Evolutionary conservation across 2,797 vertebrate species (phyloP).

Genomic region (Urophycis tenuis): DNA sequence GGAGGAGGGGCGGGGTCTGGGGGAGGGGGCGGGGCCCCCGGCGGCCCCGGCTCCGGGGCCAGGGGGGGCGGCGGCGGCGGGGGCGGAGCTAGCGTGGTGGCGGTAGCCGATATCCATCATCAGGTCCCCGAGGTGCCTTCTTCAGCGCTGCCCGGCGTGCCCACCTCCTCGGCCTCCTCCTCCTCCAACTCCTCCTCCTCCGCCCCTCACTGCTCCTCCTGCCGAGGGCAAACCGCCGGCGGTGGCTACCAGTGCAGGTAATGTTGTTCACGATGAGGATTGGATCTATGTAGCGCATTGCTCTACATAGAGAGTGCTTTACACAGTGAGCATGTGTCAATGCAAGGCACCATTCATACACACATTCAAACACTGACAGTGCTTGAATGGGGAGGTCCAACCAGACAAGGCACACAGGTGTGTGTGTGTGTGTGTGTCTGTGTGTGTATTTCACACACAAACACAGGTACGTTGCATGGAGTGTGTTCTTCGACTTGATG

Average conservation of each 20-base stretch:
- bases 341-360: no score
- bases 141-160: constrained; percentile 60
- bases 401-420: no score
- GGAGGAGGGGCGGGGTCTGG: constrained; percentile 39
- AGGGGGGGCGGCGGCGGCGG: constrained; percentile 14
- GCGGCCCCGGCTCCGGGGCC: neutral
- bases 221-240: constrained; percentile 78
- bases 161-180: constrained; percentile 77
- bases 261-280: no score
- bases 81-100: constrained; percentile 26
- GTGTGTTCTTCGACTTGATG: no score
- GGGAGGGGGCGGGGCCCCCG: constrained; percentile 36
- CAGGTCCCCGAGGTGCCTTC: constrained; percentile 66
- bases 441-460: no score
- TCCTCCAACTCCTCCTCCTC: constrained; percentile 80
- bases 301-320: no score
- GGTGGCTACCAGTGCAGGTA: constrained; percentile 93
- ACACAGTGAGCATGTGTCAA: no score
- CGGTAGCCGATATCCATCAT: constrained; percentile 18
- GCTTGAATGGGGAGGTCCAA: no score
- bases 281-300: neutral
- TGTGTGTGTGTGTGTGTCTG: no score
- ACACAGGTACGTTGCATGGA: no score
- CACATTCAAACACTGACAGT: no score
- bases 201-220: constrained; percentile 81